Evolutionary conservation across 2,888 invertebrate genomes (phyloP).

Genomic region (Lasioglossum oenotherae): DNA sequence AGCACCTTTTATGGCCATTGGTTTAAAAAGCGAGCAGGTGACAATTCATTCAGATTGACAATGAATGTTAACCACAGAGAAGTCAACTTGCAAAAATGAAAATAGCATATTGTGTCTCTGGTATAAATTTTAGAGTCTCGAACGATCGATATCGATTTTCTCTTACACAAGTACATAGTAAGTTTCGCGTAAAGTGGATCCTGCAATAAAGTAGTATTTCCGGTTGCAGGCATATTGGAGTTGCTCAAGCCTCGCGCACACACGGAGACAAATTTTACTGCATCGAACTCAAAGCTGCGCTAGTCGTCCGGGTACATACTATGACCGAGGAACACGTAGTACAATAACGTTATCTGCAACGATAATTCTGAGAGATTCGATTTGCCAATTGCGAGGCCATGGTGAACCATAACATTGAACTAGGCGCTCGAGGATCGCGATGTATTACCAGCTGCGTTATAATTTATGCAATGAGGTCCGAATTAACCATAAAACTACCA

Average conservation of each 20-base stretch:
- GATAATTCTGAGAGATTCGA: conserved; percentile 68
- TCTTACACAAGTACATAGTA: background rate
- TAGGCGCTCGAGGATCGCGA: conserved; percentile 59
- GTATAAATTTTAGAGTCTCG: background rate
- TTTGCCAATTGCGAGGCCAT: conserved; percentile 60
- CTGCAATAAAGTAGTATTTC: background rate
- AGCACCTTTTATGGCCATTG: too few relatives aligned
- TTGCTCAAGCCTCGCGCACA: background rate
- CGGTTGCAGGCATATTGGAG: background rate
- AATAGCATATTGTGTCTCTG: background rate
- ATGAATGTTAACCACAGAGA: too few relatives aligned
- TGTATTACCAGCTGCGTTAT: conserved; percentile 51
- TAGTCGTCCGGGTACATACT: background rate
- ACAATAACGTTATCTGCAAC: conserved; percentile 62
- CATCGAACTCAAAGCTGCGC: background rate
- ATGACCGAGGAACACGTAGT: conserved; percentile 44
- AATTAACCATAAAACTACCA: conserved; percentile 51
- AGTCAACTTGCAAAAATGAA: too few relatives aligned
- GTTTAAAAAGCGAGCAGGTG: too few relatives aligned
- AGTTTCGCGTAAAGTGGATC: background rate
- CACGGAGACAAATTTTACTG: conserved; percentile 1
- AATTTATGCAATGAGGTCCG: conserved; percentile 60
- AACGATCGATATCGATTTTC: background rate
- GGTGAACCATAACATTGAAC: conserved; percentile 53
- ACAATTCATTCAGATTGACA: too few relatives aligned